These are phyloP conservation scores for Ectropis grisescens DNA, from an alignment of 1,140 invertebrate genomes.

Conservation along the genomic window DNA sequence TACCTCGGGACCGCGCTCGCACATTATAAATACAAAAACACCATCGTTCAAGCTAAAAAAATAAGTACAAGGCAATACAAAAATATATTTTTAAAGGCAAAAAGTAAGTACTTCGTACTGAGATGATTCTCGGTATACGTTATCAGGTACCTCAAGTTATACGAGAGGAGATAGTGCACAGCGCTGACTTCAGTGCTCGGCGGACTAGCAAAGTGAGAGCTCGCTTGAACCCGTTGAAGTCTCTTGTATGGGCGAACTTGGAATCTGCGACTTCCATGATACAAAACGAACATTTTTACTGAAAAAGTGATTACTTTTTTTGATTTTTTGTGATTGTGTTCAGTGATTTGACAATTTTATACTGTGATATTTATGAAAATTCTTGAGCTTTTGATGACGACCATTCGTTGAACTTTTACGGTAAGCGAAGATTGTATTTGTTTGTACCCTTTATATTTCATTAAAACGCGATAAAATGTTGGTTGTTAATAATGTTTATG, in stretches of 20 bases:
- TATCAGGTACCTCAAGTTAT: conserved; percentile 44
- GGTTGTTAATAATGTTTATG: too few relatives aligned
- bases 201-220: conserved; percentile 24
- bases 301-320: too few relatives aligned
- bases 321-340: conserved; percentile 2
- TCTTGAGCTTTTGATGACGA: neutral
- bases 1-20: conserved; percentile 12
- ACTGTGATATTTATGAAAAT: conserved; percentile 3
- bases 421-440: too few relatives aligned
- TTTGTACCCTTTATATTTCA: too few relatives aligned
- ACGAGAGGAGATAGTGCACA: conserved; percentile 39
- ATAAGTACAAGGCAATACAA: conserved; percentile 6
- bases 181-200: conserved; percentile 27
- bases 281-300: too few relatives aligned
- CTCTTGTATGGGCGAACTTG: conserved; percentile 10
- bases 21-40: conserved; percentile 4
- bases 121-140: conserved; percentile 29
- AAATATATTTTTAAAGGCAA: conserved; percentile 12
- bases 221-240: conserved; percentile 23
- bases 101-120: conserved; percentile 7
- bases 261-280: conserved; percentile 4
- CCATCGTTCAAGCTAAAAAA: conserved; percentile 7
- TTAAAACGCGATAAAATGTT: too few relatives aligned
- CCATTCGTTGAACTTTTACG: too few relatives aligned
- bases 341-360: conserved; percentile 2